Percentiles rank a stretch among this genome's conserved stretches.
These are phyloP conservation scores for Octodonta nipae DNA, from an alignment of 2,888 invertebrate genomes.

Conservation along the genomic window DNA sequence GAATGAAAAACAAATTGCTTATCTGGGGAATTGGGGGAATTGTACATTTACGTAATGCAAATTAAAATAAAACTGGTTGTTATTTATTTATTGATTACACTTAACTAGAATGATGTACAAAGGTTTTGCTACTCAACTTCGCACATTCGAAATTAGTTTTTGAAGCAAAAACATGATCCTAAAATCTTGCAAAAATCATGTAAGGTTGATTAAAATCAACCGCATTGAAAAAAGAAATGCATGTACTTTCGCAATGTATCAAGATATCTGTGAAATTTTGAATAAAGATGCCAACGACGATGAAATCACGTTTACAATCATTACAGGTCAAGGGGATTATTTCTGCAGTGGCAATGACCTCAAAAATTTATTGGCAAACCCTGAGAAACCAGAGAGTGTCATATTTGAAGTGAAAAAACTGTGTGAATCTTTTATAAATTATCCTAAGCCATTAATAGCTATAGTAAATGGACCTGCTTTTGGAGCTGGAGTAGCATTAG, in stretches of 20 bases:
- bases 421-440: constrained; percentile 65
- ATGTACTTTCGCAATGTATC: constrained; percentile 53
- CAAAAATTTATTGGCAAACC: constrained; percentile 12
- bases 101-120: no score
- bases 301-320: constrained; percentile 51
- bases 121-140: no score
- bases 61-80: no score
- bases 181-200: constrained; percentile 31
- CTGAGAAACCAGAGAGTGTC: constrained; percentile 5
- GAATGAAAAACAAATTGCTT: no score
- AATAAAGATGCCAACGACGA: constrained; percentile 56
- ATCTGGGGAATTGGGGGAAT: no score
- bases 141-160: no score
- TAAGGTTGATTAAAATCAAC: constrained; percentile 53
- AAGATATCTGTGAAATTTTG: constrained; percentile 47
- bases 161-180: no score
- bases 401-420: constrained; percentile 34
- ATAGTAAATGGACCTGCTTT: constrained; percentile 90
- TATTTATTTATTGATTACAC: no score
- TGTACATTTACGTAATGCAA: no score
- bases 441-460: constrained; percentile 76
- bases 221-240: constrained; percentile 73
- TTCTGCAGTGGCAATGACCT: constrained; percentile 80
- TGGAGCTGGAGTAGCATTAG: constrained; percentile 75
- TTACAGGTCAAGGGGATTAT: constrained; percentile 70